Conservation (phyloP, 2,797 vertebrate species). For the Sternarchorhynchus goeldii region DNA sequence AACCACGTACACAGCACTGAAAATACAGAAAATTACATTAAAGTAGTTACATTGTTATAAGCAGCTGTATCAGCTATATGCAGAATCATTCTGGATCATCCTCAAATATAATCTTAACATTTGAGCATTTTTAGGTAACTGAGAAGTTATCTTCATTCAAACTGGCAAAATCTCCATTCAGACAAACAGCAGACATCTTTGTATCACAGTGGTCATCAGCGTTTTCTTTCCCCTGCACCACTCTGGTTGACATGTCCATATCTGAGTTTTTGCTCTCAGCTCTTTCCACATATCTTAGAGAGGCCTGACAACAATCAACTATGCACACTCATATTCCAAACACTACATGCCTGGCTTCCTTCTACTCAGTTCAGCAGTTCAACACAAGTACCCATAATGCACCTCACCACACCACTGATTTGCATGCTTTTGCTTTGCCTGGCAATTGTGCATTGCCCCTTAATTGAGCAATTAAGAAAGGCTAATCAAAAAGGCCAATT, state of each 20-base stretch:
- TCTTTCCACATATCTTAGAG: constrained; percentile 16
- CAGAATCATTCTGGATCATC: too few species aligned
- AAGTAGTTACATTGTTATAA: too few species aligned
- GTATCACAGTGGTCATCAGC: constrained; percentile 62
- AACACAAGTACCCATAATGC: constrained; percentile 42
- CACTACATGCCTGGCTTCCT: constrained; percentile 43
- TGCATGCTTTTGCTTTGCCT: constrained; percentile 78
- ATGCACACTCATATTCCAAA: constrained; percentile 37
- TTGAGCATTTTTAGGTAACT: too few species aligned
- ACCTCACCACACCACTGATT: constrained; percentile 61
- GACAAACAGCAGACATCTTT: constrained; percentile 53
- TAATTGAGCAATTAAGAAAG: constrained; percentile 87
- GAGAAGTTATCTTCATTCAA: too few species aligned
- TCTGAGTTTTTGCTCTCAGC: constrained; percentile 18
- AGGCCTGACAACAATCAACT: constrained; percentile 31
- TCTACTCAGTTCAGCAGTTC: constrained; percentile 32
- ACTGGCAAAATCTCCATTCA: constrained; percentile 51
- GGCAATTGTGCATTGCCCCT: constrained; percentile 78
- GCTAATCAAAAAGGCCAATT: constrained; percentile 87
- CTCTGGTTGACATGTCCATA: neutral
- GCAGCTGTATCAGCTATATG: too few species aligned
- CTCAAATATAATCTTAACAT: too few species aligned
- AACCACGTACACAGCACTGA: too few species aligned
- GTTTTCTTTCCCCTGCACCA: constrained; percentile 67
- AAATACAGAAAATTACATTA: too few species aligned